phyloP scores from a whole-genome alignment of 2,888 invertebrate species.

The Pyrgus malvae region DNA sequence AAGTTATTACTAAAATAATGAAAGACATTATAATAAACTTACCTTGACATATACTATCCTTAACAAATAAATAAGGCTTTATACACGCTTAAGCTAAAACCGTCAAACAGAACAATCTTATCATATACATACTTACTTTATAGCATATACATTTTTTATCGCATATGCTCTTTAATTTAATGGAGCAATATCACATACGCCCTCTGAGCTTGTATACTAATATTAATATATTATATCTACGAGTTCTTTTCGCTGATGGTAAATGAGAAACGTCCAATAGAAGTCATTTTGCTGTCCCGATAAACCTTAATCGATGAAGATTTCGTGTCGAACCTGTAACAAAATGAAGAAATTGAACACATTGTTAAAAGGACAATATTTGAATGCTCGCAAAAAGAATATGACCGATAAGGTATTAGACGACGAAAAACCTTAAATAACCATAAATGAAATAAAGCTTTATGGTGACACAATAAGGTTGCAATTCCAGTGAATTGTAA shows the following conservation, averaged over 20 bases:
- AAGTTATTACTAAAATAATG: too few species aligned
- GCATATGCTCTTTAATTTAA: conserved; percentile 9
- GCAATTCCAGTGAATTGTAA: conserved; percentile 11
- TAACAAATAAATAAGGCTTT: too few species aligned
- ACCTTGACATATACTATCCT: too few species aligned
- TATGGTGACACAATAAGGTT: conserved; percentile 5
- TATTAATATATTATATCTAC: conserved; percentile 9
- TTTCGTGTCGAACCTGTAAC: conserved; percentile 11
- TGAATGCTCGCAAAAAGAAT: conserved; percentile 10
- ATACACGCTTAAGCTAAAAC: too few species aligned
- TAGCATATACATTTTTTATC: conserved; percentile 4
- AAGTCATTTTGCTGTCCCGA: conserved; percentile 2
- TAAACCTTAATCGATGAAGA: conserved; percentile 17
- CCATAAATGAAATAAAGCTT: conserved; percentile 20
- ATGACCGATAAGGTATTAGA: conserved; percentile 16
- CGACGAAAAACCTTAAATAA: conserved; percentile 12
- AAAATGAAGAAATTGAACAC: conserved; percentile 17
- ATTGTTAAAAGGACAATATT: conserved; percentile 18
- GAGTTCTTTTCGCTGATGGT: conserved; percentile 1
- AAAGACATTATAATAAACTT: too few species aligned
- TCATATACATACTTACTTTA: not conserved
- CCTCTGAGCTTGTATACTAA: conserved; percentile 18
- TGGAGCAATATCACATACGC: conserved; percentile 29
- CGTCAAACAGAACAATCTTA: too few species aligned
- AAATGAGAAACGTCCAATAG: not conserved